Conservation (phyloP, 2,113 vertebrate genomes). For the Erpornis zantholeuca region DNA sequence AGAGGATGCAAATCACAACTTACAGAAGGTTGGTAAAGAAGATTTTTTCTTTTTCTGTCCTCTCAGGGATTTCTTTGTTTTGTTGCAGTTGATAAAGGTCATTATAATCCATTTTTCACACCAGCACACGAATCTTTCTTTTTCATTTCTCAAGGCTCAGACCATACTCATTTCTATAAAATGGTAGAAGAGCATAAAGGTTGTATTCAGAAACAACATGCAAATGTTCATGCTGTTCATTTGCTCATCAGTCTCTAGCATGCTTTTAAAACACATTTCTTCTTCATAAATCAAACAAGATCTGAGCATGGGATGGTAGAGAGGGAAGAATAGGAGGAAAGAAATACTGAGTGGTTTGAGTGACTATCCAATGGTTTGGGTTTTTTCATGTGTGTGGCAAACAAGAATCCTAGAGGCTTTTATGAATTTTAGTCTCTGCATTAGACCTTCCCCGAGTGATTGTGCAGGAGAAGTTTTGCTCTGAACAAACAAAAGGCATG, state of each 20-base stretch:
- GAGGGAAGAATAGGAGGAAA: not conserved
- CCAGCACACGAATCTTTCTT: not conserved
- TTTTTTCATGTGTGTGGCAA: not conserved
- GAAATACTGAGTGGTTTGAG: not conserved
- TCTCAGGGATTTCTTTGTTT: conserved; percentile 6
- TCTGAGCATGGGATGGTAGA: not conserved
- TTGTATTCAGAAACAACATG: not conserved
- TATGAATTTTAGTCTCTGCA: not conserved
- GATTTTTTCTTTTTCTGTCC: not conserved
- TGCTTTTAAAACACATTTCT: not conserved
- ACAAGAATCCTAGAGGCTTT: not conserved
- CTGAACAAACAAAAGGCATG: not conserved
- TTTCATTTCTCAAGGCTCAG: not conserved
- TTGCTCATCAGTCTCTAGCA: not conserved
- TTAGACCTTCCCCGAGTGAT: not conserved
- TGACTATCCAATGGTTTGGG: not conserved
- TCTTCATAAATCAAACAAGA: not conserved
- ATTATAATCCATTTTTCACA: not conserved
- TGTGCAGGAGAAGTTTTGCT: not conserved
- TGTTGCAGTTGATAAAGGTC: not conserved
- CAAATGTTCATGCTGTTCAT: not conserved
- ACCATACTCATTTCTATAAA: not conserved
- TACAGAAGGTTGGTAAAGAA: not conserved
- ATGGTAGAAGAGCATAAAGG: not conserved
- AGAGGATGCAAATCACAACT: not conserved